A percentile compares a stretch with the other conserved stretches of the same genome.
phyloP scores from a whole-genome alignment of 2,888 invertebrate species.

The Petrolisthes cinctipes region DNA sequence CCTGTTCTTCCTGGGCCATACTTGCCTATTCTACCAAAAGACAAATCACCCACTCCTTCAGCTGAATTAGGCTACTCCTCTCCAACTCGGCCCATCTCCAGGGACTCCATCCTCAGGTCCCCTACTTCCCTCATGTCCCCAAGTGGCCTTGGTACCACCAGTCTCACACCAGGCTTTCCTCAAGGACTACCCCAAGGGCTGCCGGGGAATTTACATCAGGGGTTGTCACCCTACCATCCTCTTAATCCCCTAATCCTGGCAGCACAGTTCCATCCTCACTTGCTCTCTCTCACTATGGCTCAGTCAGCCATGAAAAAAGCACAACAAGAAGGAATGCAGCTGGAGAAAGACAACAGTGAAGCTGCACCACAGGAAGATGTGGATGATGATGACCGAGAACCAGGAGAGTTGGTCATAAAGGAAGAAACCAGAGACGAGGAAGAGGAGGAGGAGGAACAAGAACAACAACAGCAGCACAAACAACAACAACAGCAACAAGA shows the following conservation, averaged over 20 bases:
- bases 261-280: slow-evolving; percentile 61
- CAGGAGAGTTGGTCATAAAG: slow-evolving; percentile 65
- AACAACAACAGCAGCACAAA: slow-evolving; percentile 69
- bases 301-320: slow-evolving; percentile 47
- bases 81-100: slow-evolving; percentile 58
- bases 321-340: slow-evolving; percentile 33
- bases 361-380: slow-evolving; percentile 63
- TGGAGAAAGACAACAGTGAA: slow-evolving; percentile 44
- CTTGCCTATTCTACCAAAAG: slow-evolving; percentile 63
- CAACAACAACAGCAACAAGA: slow-evolving; percentile 54
- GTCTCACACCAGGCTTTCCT: slow-evolving; percentile 42
- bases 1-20: slow-evolving; percentile 49
- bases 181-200: slow-evolving; percentile 46
- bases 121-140: slow-evolving; percentile 44
- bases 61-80: slow-evolving; percentile 64
- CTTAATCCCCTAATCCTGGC: slow-evolving; percentile 62
- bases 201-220: slow-evolving; percentile 46
- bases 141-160: slow-evolving; percentile 35
- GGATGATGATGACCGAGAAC: slow-evolving; percentile 60
- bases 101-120: slow-evolving; percentile 58
- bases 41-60: slow-evolving; percentile 63
- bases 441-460: slow-evolving; percentile 63
- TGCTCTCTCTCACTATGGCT: slow-evolving; percentile 57
- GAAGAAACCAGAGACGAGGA: slow-evolving; percentile 65
- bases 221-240: slow-evolving; percentile 55